Percentiles rank a stretch among this genome's conserved stretches.
phyloP scores from a whole-genome alignment of 2,797 vertebrate species.

The Streptopelia turtur region DNA sequence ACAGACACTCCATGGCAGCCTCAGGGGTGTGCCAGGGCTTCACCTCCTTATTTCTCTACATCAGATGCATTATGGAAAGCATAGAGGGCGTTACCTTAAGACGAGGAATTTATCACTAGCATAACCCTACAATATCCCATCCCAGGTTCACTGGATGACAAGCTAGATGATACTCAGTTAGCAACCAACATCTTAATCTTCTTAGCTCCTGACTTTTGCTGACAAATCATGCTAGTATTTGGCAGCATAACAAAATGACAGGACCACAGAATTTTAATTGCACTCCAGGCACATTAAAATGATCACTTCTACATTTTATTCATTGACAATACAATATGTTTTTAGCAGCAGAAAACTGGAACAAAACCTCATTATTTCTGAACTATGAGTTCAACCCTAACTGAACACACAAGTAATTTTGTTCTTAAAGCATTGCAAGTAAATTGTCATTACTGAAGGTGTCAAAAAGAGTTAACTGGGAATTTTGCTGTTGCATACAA shows the following conservation, averaged over 20 bases:
- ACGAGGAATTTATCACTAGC: background rate
- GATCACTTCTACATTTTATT: constrained; percentile 3
- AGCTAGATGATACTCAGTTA: constrained; percentile 67
- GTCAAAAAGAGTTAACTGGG: background rate
- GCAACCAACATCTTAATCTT: constrained; percentile 64
- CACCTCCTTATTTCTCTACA: background rate
- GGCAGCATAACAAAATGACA: constrained; percentile 51
- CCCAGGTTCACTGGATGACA: constrained; percentile 21
- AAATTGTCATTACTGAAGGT: background rate
- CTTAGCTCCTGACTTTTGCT: constrained; percentile 54
- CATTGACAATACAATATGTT: background rate
- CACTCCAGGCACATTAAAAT: constrained; percentile 33
- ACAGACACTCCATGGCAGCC: background rate
- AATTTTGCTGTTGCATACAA: background rate
- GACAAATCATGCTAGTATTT: constrained; percentile 59
- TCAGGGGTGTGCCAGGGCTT: background rate
- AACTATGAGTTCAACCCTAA: background rate
- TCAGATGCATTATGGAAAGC: constrained; percentile 12
- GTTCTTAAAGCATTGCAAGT: background rate
- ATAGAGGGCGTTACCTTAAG: background rate
- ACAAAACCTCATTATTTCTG: constrained; percentile 13
- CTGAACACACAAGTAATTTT: background rate
- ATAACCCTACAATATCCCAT: background rate
- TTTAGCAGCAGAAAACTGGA: constrained; percentile 27
- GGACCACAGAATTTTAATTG: constrained; percentile 58